phyloP scores from a whole-genome alignment of 2,888 invertebrate species.

The Dolichomitus sp. region DNA sequence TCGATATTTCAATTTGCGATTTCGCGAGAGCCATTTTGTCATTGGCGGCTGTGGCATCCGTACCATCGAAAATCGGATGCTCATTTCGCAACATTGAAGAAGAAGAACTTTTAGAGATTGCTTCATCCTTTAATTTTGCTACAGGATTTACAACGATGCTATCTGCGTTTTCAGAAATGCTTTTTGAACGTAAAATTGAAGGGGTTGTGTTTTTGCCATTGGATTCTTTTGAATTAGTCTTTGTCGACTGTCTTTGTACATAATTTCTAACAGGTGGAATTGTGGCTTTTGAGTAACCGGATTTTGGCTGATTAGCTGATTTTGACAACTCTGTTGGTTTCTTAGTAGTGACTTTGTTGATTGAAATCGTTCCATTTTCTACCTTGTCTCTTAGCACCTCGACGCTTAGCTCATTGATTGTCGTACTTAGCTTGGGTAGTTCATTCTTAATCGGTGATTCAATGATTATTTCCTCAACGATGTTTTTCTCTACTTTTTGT shows the following conservation, averaged over 20 bases:
- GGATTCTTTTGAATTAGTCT: background rate
- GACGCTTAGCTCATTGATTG: background rate
- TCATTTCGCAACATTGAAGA: background rate
- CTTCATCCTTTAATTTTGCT: background rate
- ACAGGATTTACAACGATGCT: background rate
- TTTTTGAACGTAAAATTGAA: background rate
- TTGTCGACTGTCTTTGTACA: background rate
- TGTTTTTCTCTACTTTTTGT: background rate
- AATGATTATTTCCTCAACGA: constrained; percentile 15
- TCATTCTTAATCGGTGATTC: background rate
- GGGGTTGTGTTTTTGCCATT: background rate
- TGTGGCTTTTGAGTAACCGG: background rate
- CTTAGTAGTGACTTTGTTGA: background rate
- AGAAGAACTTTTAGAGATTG: background rate
- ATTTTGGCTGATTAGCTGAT: background rate
- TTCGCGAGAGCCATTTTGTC: background rate
- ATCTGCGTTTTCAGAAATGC: background rate
- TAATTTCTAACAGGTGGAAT: background rate
- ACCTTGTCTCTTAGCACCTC: background rate
- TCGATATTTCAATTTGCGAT: background rate
- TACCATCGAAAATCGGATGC: background rate
- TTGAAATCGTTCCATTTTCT: background rate
- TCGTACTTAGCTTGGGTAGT: background rate
- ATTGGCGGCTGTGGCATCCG: too few relatives aligned
- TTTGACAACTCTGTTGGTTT: background rate